Base-by-base conservation (phyloP, 2,797 vertebrate genomes). In the Micromesistius poutassou region DNA sequence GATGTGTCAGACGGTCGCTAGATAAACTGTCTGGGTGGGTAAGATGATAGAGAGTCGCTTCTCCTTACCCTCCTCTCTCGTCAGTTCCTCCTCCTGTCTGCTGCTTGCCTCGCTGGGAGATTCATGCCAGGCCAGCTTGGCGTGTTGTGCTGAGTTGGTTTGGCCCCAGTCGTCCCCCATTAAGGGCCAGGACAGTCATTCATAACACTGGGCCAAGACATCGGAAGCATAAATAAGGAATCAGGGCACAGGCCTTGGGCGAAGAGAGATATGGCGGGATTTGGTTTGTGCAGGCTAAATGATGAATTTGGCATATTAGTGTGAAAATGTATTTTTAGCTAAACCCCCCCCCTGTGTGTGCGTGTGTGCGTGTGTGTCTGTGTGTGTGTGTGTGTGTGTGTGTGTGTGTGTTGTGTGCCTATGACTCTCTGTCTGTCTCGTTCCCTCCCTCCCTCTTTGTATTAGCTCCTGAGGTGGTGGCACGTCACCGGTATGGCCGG, bases 401-500 rank as follows among this genome's bases (percentile, higher is more conserved):
- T 66, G 62, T 66, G 62, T 62, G 55, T 62, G 55, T 62, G 55
- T 2, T 4, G 46, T 55, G 4, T 55, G 1, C 19, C 46, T 55
- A 14, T 55, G 12, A 62, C 19, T 33, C 13, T 55, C 19, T 72
- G 16, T 40, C 30, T 30, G 4, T 70, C 42, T 76, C 71, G 74
- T 0, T 77, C 9, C 77, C n/a, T 82, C 66, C 71, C 55, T 80
- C 76, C 74, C 50, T 78, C 28, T 66, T 70, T 35, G 6, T 6
- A 74, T 46, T 82, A 96, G 96, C 96, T 75, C 95, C 95, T 13
- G 96, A 96, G 83, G 96, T 96, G 77, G 95, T 96, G 76, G 94
- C 95, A 74, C 93, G 95, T 68, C 95, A 96, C 79, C 90, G 95
- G 35, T 96, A 96, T 72, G 96, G 96, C 73, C 94, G 95, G 25